Evolutionary conservation across 2,797 vertebrate genomes (phyloP), one percentile per base, ranked within the genome.

Genomic region (Cyclura pinguis): DNA sequence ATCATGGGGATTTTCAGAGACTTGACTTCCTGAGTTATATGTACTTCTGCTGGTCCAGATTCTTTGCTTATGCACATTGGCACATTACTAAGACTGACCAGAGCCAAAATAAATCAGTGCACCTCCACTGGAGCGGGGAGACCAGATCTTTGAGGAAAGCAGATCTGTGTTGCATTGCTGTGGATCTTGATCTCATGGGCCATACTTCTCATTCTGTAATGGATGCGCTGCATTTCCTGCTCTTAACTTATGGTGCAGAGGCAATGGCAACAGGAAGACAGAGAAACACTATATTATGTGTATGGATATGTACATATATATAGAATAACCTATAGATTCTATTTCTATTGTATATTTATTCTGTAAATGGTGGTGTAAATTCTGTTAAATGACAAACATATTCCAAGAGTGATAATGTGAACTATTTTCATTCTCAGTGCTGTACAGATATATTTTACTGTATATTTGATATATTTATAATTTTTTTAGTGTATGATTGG

Each of bases 311-410:
- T 88, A 87, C 72, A 67, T 89, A 93, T 77, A 88, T 83, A 89
- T 90, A 91, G 59, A 90, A 90, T 96, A 95, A 89, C 91, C 94
- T 89, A 84, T 94, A 93, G 93, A 93, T 91, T 98, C 97, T 97
- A 96, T 96, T 97, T 96, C 97, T 96, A 94, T 97, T 98, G 97
- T 98, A 97, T 97, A 98, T 98, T 98, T 95, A 96, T 97, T 96
- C 97, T 97, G 97, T 98, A 97, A 97, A 97, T 96, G 96, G 98
- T 94, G 95, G 96, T 97, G 97, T 98, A 97, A 96, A 98, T 97
- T 97, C 96, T 97, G 96, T 97, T 96, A 96, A 97, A 97, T 94
- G 97, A 97, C 96, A 96, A 96, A 94, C 94, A 92, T 97, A 95
- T 96, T 94, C 97, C 95, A 95, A 96, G 29, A 95, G 97, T 97